Conservation (phyloP, 2,113 vertebrate species). For the Madoqua kirkii region DNA sequence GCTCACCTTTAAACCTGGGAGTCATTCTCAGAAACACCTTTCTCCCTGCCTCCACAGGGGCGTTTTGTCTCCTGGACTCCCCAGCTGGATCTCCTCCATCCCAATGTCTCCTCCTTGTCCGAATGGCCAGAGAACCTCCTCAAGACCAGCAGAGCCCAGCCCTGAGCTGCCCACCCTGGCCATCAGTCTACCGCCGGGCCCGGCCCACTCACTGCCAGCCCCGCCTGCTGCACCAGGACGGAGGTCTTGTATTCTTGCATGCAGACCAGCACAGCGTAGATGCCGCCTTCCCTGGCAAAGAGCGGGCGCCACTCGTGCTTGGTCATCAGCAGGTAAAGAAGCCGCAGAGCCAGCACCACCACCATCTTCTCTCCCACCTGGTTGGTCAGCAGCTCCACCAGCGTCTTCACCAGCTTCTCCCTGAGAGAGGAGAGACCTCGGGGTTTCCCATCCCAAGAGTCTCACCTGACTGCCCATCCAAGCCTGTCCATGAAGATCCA, state of each 20-base stretch:
- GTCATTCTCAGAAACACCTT: neutral
- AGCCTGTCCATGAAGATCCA: neutral
- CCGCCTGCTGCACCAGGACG: conserved; percentile 88
- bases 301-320: conserved; percentile 88
- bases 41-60: neutral
- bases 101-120: neutral
- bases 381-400: conserved; percentile 87
- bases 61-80: neutral
- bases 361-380: conserved; percentile 82
- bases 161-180: neutral
- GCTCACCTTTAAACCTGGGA: neutral
- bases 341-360: conserved; percentile 80
- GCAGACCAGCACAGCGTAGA: conserved; percentile 89
- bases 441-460: fast-evolving
- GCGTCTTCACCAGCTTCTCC: conserved; percentile 90
- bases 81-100: neutral
- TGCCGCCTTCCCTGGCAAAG: conserved; percentile 92
- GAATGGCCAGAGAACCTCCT: neutral
- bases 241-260: conserved; percentile 88
- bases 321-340: conserved; percentile 87
- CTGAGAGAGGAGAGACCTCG: conserved; percentile 66
- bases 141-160: neutral
- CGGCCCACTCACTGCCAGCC: conserved; percentile 85
- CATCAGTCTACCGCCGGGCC: neutral
- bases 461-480: neutral